A percentile compares a stretch with the other conserved stretches of the same genome.
These are phyloP conservation scores for Gymnogyps californianus DNA, from an alignment of 2,113 vertebrate genomes.

Conservation along the genomic window DNA sequence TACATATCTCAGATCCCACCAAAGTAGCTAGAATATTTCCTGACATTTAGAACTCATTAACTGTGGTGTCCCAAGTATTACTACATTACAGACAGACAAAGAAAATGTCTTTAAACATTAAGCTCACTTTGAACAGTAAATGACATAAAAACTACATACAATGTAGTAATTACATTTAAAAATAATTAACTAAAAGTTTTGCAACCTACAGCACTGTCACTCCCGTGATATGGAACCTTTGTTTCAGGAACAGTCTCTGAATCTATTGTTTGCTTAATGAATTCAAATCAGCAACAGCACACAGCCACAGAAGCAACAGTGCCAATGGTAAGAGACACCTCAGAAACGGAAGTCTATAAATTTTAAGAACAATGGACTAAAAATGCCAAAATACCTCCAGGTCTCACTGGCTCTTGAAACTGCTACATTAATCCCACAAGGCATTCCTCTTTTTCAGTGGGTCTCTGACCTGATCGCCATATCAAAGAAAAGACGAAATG, in stretches of 20 bases:
- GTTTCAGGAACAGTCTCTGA: not conserved
- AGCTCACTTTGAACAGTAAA: not conserved
- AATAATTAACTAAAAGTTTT: not conserved
- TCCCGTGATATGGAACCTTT: not conserved
- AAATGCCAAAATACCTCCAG: not conserved
- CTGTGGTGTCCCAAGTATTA: not conserved
- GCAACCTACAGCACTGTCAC: not conserved
- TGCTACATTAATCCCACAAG: not conserved
- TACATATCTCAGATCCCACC: not conserved
- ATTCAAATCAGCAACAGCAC: slow-evolving; percentile 14
- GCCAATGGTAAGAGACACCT: not conserved
- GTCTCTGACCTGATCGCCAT: not conserved
- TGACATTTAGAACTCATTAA: not conserved
- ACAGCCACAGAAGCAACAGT: not conserved
- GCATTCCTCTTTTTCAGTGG: not conserved
- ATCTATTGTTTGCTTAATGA: not conserved
- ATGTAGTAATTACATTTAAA: not conserved
- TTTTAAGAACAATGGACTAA: not conserved
- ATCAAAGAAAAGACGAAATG: not conserved
- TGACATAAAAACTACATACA: not conserved
- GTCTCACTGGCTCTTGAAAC: not conserved
- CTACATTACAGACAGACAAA: not conserved
- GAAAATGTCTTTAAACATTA: not conserved
- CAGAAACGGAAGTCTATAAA: not conserved
- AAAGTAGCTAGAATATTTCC: not conserved